phyloP scores from a whole-genome alignment of 2,888 invertebrate species.

The Anthophora plumipes region DNA sequence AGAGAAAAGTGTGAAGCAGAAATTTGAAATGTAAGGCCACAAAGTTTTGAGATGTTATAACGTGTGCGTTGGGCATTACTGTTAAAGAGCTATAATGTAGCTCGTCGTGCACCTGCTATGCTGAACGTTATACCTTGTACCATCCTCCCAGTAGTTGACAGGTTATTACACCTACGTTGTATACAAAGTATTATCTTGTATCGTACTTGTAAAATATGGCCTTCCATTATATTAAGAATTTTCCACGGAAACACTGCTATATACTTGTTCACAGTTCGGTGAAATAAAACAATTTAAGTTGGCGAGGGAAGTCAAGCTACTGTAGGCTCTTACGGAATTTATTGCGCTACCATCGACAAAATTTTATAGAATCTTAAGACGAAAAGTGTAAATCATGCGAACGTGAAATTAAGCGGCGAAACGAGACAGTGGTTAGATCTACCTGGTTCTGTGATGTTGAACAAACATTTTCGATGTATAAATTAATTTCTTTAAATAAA shows the following conservation, averaged over 20 bases:
- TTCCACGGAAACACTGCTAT: constrained; percentile 36
- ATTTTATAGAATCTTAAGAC: not conserved
- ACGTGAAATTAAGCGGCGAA: not conserved
- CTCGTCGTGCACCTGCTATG: constrained; percentile 62
- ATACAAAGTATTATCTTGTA: constrained; percentile 63
- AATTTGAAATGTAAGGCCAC: constrained; percentile 32
- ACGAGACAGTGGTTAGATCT: not conserved
- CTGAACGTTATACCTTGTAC: constrained; percentile 62
- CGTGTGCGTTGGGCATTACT: constrained; percentile 52
- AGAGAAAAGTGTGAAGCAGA: not conserved
- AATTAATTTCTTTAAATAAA: too few relatives aligned
- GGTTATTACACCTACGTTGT: constrained; percentile 67
- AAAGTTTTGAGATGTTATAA: constrained; percentile 53
- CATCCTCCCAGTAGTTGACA: constrained; percentile 62
- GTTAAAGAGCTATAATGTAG: constrained; percentile 64
- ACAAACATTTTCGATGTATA: too few relatives aligned
- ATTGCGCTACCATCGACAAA: constrained; percentile 11
- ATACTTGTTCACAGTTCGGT: constrained; percentile 21
- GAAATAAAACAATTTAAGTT: constrained; percentile 44
- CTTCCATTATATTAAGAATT: constrained; percentile 66
- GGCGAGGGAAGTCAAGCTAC: not conserved
- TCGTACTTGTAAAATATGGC: constrained; percentile 59
- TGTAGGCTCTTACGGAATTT: constrained; percentile 19
- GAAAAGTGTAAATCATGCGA: not conserved
- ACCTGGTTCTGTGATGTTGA: too few relatives aligned